Evolutionary conservation across 2,888 invertebrate genomes (phyloP).

Genomic region (Mactromeris polynyma): DNA sequence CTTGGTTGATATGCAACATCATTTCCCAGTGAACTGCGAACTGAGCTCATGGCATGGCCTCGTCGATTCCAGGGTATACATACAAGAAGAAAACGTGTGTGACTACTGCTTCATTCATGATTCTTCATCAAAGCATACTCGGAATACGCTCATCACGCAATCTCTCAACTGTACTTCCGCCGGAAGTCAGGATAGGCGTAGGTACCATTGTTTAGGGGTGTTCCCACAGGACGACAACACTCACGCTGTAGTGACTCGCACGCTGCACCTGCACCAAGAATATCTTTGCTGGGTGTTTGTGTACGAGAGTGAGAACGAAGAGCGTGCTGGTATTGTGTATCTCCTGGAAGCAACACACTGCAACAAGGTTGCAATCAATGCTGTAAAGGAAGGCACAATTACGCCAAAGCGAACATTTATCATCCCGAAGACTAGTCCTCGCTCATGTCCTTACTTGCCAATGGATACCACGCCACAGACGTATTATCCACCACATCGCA

Average conservation of each 20-base stretch:
- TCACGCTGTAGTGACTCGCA: constrained; percentile 75
- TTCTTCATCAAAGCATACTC: constrained; percentile 33
- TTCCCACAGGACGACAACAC: constrained; percentile 74
- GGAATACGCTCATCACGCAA: constrained; percentile 51
- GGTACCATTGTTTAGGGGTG: constrained; percentile 76
- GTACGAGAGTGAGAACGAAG: constrained; percentile 67
- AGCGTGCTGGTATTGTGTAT: constrained; percentile 49
- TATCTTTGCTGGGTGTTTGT: constrained; percentile 79
- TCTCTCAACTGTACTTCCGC: constrained; percentile 57
- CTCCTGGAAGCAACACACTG: constrained; percentile 61
- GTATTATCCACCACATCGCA: background rate
- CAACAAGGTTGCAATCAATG: constrained; percentile 54
- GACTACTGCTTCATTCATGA: constrained; percentile 76
- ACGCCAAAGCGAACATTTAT: constrained; percentile 41
- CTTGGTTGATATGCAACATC: constrained; percentile 41
- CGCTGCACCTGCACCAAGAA: constrained; percentile 65
- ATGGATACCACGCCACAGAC: constrained; percentile 21
- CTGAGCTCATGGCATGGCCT: constrained; percentile 54
- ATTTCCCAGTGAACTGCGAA: constrained; percentile 53
- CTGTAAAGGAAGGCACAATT: constrained; percentile 50
- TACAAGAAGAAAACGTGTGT: constrained; percentile 67
- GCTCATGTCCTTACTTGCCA: constrained; percentile 53
- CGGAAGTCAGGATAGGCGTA: constrained; percentile 21
- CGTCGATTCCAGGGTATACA: constrained; percentile 58
- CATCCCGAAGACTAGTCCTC: constrained; percentile 41